Percentiles rank a stretch among this genome's conserved stretches.
Evolutionary conservation across 2,888 invertebrate genomes (phyloP).

Genomic region (Polymixis flavicincta): DNA sequence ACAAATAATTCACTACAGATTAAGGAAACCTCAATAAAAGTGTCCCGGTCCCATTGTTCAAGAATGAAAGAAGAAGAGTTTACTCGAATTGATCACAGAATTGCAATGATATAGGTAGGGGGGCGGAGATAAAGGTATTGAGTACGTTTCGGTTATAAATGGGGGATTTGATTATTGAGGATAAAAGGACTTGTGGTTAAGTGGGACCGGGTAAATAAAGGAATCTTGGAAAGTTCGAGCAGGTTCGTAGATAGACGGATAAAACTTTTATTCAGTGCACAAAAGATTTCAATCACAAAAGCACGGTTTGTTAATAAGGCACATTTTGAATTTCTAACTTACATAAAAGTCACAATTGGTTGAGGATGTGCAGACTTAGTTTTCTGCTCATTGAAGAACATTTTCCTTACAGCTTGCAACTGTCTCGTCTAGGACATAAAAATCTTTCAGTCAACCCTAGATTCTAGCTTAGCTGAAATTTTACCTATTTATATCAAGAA

Average conservation of each 20-base stretch:
- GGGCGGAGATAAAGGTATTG: conserved; percentile 28
- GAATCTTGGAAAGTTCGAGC: not conserved
- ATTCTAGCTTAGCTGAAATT: not conserved
- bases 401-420: not conserved
- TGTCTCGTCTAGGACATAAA: not conserved
- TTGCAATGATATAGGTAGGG: conserved; percentile 28
- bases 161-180: conserved; percentile 10
- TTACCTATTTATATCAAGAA: too few species aligned
- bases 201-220: conserved; percentile 21
- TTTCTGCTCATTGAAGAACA: not conserved
- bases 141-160: conserved; percentile 30
- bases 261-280: not conserved
- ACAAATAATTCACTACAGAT: conserved; percentile 9
- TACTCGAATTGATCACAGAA: conserved; percentile 22
- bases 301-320: too few species aligned
- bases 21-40: conserved; percentile 28
- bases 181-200: not conserved
- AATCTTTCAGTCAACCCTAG: not conserved
- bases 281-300: not conserved
- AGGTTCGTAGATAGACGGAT: too few species aligned
- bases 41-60: conserved; percentile 22
- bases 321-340: not conserved
- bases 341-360: not conserved
- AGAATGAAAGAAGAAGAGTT: conserved; percentile 8
- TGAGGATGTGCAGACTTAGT: not conserved